Evolutionary conservation across 1,140 invertebrate genomes (phyloP).

Genomic region (Drosophila malerkotliana): DNA sequence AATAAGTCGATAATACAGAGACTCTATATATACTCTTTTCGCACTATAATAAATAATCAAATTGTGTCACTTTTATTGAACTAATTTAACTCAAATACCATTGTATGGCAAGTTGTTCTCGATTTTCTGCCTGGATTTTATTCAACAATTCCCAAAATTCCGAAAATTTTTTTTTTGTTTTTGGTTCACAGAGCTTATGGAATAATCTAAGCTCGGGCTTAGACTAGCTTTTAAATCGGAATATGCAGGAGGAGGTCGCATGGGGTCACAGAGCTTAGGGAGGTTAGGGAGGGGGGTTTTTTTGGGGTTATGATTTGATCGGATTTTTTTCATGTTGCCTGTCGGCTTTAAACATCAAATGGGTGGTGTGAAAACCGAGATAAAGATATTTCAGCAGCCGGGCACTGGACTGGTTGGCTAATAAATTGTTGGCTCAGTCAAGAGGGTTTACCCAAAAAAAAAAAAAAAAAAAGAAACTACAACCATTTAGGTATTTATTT

Average conservation of each 20-base stretch:
- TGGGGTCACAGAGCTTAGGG: not conserved
- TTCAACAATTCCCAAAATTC: too few relatives aligned
- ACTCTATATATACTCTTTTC: too few relatives aligned
- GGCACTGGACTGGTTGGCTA: conserved; percentile 32
- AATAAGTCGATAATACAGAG: too few relatives aligned
- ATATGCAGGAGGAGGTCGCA: not conserved
- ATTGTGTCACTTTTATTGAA: too few relatives aligned
- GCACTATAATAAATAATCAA: too few relatives aligned
- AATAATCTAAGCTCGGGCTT: conserved; percentile 29
- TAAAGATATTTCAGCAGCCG: conserved; percentile 23
- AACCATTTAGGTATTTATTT: conserved; percentile 31
- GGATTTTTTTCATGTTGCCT: conserved; percentile 72
- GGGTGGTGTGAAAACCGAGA: conserved; percentile 21
- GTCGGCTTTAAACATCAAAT: conserved; percentile 72
- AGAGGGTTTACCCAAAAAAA: not conserved
- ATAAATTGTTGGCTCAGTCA: conserved; percentile 73
- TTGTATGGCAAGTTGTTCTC: too few relatives aligned
- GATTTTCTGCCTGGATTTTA: too few relatives aligned
- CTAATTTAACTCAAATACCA: too few relatives aligned
- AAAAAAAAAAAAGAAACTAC: conserved; percentile 12
- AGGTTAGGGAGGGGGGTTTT: not conserved
- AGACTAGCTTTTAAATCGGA: conserved; percentile 15
- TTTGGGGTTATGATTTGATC: conserved; percentile 46
- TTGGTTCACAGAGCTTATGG: not conserved
- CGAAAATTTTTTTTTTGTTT: not conserved